These are phyloP conservation scores for Mesochorus sp. DNA, from an alignment of 2,888 invertebrate genomes.

Conservation along the genomic window DNA sequence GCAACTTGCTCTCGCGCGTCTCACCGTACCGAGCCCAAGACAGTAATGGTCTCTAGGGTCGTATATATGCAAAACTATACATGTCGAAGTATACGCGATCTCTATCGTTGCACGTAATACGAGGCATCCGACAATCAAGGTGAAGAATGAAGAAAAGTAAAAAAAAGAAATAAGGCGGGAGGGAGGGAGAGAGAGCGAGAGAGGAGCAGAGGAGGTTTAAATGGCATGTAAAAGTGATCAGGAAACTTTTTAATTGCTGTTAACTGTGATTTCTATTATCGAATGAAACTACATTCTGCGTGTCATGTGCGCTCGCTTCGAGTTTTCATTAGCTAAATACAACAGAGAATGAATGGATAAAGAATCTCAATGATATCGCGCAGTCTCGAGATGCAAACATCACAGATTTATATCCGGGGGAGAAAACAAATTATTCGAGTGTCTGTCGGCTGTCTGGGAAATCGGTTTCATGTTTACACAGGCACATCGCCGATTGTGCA, in stretches of 20 bases:
- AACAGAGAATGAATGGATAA: conserved; percentile 9
- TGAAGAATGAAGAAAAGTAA: neutral
- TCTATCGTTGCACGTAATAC: neutral
- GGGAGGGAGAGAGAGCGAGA: neutral
- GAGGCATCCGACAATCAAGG: neutral
- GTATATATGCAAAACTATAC: conserved; percentile 25
- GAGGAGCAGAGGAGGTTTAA: neutral
- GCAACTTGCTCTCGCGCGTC: conserved; percentile 1
- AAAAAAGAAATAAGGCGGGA: no score
- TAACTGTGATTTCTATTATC: no score
- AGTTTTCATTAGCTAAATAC: conserved; percentile 18
- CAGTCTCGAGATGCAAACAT: conserved; percentile 12
- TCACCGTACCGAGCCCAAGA: conserved; percentile 12
- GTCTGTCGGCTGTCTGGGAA: conserved; percentile 34
- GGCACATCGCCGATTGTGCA: neutral
- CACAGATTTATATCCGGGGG: conserved; percentile 31
- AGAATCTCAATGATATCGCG: conserved; percentile 5
- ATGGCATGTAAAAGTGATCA: no score
- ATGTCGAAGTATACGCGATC: neutral
- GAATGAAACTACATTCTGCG: no score
- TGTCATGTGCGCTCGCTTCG: neutral
- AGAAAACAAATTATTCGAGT: conserved; percentile 43
- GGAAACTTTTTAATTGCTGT: no score
- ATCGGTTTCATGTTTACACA: neutral
- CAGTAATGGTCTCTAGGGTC: conserved; percentile 27